Conservation (phyloP, 2,888 invertebrate species). For the Lycaena phlaeas region DNA sequence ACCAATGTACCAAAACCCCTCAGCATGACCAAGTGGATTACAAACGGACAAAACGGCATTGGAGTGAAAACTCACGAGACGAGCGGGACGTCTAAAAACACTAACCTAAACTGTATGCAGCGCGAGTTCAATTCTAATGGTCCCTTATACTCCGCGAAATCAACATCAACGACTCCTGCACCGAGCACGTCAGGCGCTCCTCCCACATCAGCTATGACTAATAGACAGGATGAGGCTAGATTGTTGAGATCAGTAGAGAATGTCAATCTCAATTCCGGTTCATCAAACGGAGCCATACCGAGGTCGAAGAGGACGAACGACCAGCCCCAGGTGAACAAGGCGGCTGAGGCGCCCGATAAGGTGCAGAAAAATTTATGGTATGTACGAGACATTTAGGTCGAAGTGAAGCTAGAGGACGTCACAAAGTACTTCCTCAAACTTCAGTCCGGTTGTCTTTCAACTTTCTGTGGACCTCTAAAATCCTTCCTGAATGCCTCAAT, state of each 20-base stretch:
- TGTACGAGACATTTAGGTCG: too few relatives aligned
- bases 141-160: too few relatives aligned
- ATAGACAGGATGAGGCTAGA: too few relatives aligned
- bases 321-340: conserved; percentile 53
- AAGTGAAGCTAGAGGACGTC: too few relatives aligned
- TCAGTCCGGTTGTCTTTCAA: too few relatives aligned
- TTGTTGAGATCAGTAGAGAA: not conserved
- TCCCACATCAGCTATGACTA: too few relatives aligned
- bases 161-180: too few relatives aligned
- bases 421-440: too few relatives aligned
- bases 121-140: not conserved
- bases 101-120: not conserved
- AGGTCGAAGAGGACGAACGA: conserved; percentile 50
- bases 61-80: not conserved
- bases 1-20: conserved; percentile 15
- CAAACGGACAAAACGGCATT: not conserved
- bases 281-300: conserved; percentile 24
- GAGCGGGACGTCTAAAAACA: not conserved
- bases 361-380: conserved; percentile 28
- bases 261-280: conserved; percentile 4
- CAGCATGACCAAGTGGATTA: not conserved
- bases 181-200: too few relatives aligned
- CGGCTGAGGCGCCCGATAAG: conserved; percentile 33
- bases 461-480: too few relatives aligned
- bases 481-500: too few relatives aligned